Base-by-base conservation (phyloP, 2,888 invertebrate species). In the Ariolimax columbianus region DNA sequence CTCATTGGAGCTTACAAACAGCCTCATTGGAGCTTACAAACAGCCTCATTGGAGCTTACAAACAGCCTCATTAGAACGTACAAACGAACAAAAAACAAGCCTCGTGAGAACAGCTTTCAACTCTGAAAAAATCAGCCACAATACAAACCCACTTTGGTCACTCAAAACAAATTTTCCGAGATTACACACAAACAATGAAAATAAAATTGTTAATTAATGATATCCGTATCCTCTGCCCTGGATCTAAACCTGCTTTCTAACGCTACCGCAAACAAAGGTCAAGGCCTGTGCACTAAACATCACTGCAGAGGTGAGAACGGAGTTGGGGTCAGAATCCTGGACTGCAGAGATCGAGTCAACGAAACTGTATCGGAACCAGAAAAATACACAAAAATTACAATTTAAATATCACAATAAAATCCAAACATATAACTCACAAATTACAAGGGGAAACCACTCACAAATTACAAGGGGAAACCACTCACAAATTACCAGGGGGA, bases 301-400 rank as follows among this genome's bases (percentile, higher is more conserved):
- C 77, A 98, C 95, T 98, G 96, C 0, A 98, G 97, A 87, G 98
- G 98, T n/a, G 99, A 99, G 95, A 98, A 99, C 89, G 96, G 96
- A 19, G 98, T 98, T 47, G 99, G 98, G 88, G 96, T 96, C 91
- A 99, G 96, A 90, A 99, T 97, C 90, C 98, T 96, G 93, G 98
- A 97, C 94, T 99, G 97, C 98, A 99, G 99, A 94, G 98, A 98
- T 87, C 97, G 95, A 92, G 99, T 99, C 89, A 99, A 95, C 33
- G 99, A 99, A 87, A 99, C 99, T 95, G 93, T 86, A 94, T 93
- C 40, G 87, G 33, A 86, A 87, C 88, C 33, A 79, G 6, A 82
- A 55, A 55, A 23, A 55, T 55, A 55, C n/a, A 55, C 55, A 38
- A 72, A 82, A 47, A 40, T 26, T 1, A 73, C n/a, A 73, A 2